phyloP scores from a whole-genome alignment of 2,888 invertebrate genomes.

The Pimpla rufipes region DNA sequence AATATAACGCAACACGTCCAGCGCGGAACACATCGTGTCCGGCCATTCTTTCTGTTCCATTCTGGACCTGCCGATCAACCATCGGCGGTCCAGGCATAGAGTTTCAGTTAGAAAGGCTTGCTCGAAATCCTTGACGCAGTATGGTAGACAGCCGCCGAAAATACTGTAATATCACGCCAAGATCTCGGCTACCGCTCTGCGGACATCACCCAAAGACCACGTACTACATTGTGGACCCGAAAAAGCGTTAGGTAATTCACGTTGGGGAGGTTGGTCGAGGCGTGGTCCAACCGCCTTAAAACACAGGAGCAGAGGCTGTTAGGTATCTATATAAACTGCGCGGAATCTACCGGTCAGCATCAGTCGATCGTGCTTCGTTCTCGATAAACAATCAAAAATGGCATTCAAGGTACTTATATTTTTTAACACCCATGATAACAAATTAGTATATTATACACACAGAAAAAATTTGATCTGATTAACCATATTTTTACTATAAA shows the following conservation, averaged over 20 bases:
- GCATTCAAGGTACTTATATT: conserved; percentile 65
- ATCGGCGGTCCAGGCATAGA: no score
- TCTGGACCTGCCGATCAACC: conserved; percentile 2
- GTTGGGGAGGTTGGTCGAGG: background rate
- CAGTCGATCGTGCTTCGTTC: conserved; percentile 60
- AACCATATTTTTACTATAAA: no score
- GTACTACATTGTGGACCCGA: conserved; percentile 31
- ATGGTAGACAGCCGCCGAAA: conserved; percentile 41
- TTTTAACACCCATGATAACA: no score
- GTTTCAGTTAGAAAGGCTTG: conserved; percentile 56
- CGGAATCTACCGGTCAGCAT: conserved; percentile 39
- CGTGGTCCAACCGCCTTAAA: no score
- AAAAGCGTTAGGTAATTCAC: background rate
- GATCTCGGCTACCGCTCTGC: conserved; percentile 34
- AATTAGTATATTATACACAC: no score
- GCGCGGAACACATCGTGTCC: no score
- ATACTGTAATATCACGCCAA: conserved; percentile 31
- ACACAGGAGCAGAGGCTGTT: no score
- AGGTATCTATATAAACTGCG: conserved; percentile 47
- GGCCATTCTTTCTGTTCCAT: conserved; percentile 3
- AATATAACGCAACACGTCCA: conserved; percentile 26
- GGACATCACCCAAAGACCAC: background rate
- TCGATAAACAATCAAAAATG: conserved; percentile 60
- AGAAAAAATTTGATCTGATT: no score
- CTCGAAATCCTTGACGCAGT: conserved; percentile 9